Base-by-base conservation (phyloP, 2,888 invertebrate species). In the Heteromurus nitidus region DNA sequence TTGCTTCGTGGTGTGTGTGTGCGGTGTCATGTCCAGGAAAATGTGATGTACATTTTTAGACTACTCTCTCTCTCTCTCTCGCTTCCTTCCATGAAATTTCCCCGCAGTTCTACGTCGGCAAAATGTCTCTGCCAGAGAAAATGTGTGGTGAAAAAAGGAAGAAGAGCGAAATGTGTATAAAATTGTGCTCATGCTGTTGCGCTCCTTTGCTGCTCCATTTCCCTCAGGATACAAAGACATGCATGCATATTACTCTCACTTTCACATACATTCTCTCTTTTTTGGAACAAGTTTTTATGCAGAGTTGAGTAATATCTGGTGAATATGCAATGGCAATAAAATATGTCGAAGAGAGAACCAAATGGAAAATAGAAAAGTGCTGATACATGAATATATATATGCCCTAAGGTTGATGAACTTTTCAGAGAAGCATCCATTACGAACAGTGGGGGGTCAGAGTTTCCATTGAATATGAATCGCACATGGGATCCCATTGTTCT, bases 21-120 rank as follows among this genome's bases (percentile, higher is more conserved):
- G 44, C 55, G 74, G 74, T 74, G 74, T 74, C 74, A 74, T 65
- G 74, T 64, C 74, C 74, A 74, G 65, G 55, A 74, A 62, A 55
- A 65, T 42, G n/a, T n/a, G 11, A 42, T 31, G 47, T 50, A 36
- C 62, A 47, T 28, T 73, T 64, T 31, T 5, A 7, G 24, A 47
- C 7, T 47, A 47, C 11, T 22, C 22, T 22, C 22, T 22, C 22
- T 55, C 3, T n/a, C 24, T 24, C 55, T 9, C 20, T 55, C 30
- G 5, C 36, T 72, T 28, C 58, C 60, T 16, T 72, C 18, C 26
- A 31, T 28, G 28, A 44, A 60, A n/a, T 16, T 44, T 16, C 72
- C 28, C 30, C 42, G 60, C 20, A 22, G 26, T 22, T 9, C 11
- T n/a, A n/a, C n/a, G n/a, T n/a, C n/a, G n/a, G n/a, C n/a, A n/a